phyloP scores from a whole-genome alignment of 2,797 vertebrate species.

The Periparus ater region DNA sequence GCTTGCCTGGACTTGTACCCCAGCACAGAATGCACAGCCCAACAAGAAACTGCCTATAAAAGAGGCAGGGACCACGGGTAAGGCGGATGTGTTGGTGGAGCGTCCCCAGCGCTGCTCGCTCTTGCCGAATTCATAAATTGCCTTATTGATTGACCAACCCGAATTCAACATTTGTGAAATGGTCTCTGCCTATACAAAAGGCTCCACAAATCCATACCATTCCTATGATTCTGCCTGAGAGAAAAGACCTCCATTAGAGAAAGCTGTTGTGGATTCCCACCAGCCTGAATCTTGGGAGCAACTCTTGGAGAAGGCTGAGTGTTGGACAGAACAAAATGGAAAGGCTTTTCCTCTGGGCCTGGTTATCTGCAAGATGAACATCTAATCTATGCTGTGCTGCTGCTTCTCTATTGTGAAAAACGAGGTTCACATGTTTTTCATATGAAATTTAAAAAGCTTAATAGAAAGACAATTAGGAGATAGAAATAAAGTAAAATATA shows the following conservation, averaged over 20 bases:
- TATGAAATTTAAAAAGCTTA: too few relatives aligned
- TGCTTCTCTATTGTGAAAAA: background rate
- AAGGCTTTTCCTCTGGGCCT: background rate
- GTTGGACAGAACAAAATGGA: background rate
- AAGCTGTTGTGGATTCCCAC: background rate
- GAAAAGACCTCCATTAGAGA: background rate
- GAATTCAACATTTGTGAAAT: background rate
- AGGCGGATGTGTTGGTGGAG: too few relatives aligned
- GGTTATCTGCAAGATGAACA: background rate
- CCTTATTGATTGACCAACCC: too few relatives aligned
- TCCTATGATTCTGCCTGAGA: background rate
- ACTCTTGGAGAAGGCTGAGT: background rate
- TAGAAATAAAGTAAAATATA: too few relatives aligned
- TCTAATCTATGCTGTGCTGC: background rate
- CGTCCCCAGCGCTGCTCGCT: too few relatives aligned
- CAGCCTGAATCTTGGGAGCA: background rate
- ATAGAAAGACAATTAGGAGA: too few relatives aligned
- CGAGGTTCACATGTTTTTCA: too few relatives aligned
- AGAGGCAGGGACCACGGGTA: too few relatives aligned
- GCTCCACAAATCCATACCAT: background rate
- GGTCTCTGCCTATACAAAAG: background rate
- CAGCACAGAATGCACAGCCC: too few relatives aligned
- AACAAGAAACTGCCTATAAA: too few relatives aligned
- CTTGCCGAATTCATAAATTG: too few relatives aligned
- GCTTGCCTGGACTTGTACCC: too few relatives aligned